Percentiles rank a stretch among this genome's conserved stretches.
These are phyloP conservation scores for Papilio dardanus DNA, from an alignment of 1,140 invertebrate species.

Conservation along the genomic window DNA sequence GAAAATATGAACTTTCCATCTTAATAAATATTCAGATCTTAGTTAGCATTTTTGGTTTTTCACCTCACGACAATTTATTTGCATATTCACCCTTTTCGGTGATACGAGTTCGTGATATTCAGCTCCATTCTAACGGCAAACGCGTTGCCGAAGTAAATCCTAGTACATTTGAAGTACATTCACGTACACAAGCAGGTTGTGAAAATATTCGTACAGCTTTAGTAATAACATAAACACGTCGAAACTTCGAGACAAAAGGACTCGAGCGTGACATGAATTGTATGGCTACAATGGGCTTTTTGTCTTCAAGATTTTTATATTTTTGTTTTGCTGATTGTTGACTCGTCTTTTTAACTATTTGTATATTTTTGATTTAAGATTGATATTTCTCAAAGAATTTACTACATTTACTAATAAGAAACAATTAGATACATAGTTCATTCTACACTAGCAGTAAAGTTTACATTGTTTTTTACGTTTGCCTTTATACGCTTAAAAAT, in stretches of 20 bases:
- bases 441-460: no score
- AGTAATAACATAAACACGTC: slow-evolving; percentile 34
- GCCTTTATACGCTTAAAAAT: no score
- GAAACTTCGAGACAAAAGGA: slow-evolving; percentile 34
- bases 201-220: slow-evolving; percentile 23
- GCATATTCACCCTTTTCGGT: background rate
- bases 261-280: slow-evolving; percentile 32
- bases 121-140: background rate
- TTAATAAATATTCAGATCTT: no score
- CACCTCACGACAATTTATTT: background rate
- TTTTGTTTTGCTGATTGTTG: background rate
- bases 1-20: no score
- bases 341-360: background rate
- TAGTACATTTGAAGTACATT: slow-evolving; percentile 5
- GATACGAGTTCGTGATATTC: background rate
- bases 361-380: no score
- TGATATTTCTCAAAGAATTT: no score
- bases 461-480: no score
- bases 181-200: slow-evolving; percentile 22
- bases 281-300: slow-evolving; percentile 20
- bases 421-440: no score
- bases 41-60: no score
- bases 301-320: background rate
- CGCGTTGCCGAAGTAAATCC: slow-evolving; percentile 3
- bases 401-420: no score